Evolutionary conservation across 2,888 invertebrate species (phyloP).

Genomic region (Phalangium opilio): DNA sequence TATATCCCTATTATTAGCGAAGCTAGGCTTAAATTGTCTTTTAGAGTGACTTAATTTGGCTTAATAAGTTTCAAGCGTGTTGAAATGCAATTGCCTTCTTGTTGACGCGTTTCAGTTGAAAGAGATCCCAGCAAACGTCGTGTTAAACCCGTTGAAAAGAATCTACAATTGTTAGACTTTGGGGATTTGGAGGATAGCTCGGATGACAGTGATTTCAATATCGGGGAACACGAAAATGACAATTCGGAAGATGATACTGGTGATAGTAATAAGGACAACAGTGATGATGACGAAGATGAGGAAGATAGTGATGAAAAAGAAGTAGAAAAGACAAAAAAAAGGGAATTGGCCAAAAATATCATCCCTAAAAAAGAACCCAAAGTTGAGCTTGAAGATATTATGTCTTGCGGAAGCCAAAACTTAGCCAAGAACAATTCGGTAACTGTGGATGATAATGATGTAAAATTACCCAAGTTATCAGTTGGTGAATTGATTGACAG

Average conservation of each 20-base stretch:
- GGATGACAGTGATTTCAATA: slow-evolving; percentile 86
- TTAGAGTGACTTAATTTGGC: too few relatives aligned
- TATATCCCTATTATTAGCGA: too few relatives aligned
- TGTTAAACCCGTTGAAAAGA: slow-evolving; percentile 51
- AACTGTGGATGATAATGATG: slow-evolving; percentile 1
- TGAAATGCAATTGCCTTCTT: too few relatives aligned
- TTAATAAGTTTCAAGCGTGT: too few relatives aligned
- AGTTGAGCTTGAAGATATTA: slow-evolving; percentile 18
- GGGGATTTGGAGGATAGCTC: slow-evolving; percentile 72
- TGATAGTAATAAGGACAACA: slow-evolving; percentile 63
- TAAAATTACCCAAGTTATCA: slow-evolving; percentile 14
- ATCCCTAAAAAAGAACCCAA: slow-evolving; percentile 2
- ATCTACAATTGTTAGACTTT: slow-evolving; percentile 31
- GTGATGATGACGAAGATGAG: slow-evolving; percentile 58
- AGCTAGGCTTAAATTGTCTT: too few relatives aligned
- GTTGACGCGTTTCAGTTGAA: slow-evolving; percentile 38
- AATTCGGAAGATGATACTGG: slow-evolving; percentile 14
- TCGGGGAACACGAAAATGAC: slow-evolving; percentile 29
- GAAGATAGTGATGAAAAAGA: slow-evolving; percentile 39
- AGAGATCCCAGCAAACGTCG: slow-evolving; percentile 62
- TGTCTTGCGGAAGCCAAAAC: too few relatives aligned
- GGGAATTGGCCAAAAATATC: slow-evolving; percentile 7
- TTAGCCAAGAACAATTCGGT: too few relatives aligned
- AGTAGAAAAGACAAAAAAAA: slow-evolving; percentile 1
- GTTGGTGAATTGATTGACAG: slow-evolving; percentile 37